These are phyloP conservation scores for Pollenia angustigena DNA, from an alignment of 2,888 invertebrate genomes.

Conservation along the genomic window DNA sequence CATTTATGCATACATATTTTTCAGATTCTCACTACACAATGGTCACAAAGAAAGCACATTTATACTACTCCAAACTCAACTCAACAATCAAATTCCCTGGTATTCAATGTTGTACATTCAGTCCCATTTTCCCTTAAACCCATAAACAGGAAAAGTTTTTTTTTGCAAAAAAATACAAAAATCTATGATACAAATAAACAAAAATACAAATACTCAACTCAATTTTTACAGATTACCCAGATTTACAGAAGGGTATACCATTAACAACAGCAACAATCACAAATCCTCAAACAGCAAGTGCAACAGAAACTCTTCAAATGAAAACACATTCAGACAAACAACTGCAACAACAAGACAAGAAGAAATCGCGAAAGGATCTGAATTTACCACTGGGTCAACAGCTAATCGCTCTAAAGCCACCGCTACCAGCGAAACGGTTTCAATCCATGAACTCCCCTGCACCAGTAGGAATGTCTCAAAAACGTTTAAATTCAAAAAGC, in stretches of 20 bases:
- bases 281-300: constrained; percentile 58
- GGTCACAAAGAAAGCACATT: constrained; percentile 53
- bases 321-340: constrained; percentile 46
- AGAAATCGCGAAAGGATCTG: constrained; percentile 67
- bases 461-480: constrained; percentile 19
- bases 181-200: constrained; percentile 34
- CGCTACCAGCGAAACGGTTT: constrained; percentile 63
- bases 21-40: constrained; percentile 43
- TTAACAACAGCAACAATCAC: constrained; percentile 74
- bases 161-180: constrained; percentile 33
- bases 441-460: constrained; percentile 40
- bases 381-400: constrained; percentile 49
- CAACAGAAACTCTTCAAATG: constrained; percentile 43
- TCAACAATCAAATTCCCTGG: constrained; percentile 52
- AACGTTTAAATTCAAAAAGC: constrained; percentile 29
- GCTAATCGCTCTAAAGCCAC: constrained; percentile 57
- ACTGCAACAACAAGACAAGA: constrained; percentile 37
- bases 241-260: constrained; percentile 83
- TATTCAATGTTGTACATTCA: constrained; percentile 70
- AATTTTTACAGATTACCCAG: constrained; percentile 84
- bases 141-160: constrained; percentile 48
- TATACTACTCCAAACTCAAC: constrained; percentile 46
- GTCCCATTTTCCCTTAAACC: constrained; percentile 46
- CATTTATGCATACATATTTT: constrained; percentile 42
- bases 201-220: constrained; percentile 67